Evolutionary conservation across 2,888 invertebrate genomes (phyloP).

Genomic region (Catotricha subobsoleta): DNA sequence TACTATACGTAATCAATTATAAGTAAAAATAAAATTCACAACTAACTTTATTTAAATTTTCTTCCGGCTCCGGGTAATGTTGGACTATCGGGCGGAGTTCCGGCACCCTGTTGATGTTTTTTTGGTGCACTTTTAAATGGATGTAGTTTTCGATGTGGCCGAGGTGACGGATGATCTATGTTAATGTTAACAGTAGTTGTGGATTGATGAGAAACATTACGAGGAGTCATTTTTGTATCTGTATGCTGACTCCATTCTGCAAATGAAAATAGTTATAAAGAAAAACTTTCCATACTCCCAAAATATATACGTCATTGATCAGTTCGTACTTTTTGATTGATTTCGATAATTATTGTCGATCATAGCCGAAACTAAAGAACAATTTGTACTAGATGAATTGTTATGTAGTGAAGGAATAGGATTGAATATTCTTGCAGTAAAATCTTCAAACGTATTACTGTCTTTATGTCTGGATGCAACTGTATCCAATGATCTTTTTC

Average conservation of each 20-base stretch:
- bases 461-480: conserved; percentile 74
- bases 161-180: conserved; percentile 24
- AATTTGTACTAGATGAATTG: conserved; percentile 15
- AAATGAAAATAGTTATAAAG: conserved; percentile 4
- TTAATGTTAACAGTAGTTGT: conserved; percentile 16
- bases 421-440: conserved; percentile 52
- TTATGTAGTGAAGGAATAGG: conserved; percentile 33
- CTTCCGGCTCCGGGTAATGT: conserved; percentile 22
- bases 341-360: conserved; percentile 33
- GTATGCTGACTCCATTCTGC: conserved; percentile 25
- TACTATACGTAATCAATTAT: no score
- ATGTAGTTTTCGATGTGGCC: conserved; percentile 22
- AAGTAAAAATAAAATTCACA: no score
- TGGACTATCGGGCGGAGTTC: conserved; percentile 24
- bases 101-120: conserved; percentile 13
- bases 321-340: conserved; percentile 20
- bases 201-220: conserved; percentile 13
- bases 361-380: conserved; percentile 36
- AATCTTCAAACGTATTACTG: conserved; percentile 79
- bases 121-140: conserved; percentile 24
- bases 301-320: background rate
- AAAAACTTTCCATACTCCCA: background rate
- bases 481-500: conserved; percentile 66
- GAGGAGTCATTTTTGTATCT: background rate
- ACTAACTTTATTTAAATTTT: conserved; percentile 1